Evolutionary conservation across 2,888 invertebrate species (phyloP).

Genomic region (Latrodectus elegans): DNA sequence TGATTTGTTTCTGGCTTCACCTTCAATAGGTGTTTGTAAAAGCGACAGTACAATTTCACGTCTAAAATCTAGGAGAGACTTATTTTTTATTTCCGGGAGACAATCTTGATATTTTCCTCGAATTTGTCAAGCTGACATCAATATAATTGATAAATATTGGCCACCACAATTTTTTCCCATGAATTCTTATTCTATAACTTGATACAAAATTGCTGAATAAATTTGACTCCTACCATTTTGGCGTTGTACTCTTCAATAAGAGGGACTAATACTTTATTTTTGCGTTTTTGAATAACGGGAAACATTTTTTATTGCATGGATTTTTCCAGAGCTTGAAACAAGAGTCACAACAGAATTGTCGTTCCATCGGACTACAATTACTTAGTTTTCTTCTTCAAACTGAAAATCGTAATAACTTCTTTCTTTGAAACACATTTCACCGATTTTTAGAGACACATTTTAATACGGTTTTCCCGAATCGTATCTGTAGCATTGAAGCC

Average conservation of each 20-base stretch:
- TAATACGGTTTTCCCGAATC: background rate
- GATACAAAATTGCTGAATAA: background rate
- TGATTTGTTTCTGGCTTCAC: background rate
- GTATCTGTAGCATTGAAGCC: constrained; percentile 8
- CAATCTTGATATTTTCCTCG: background rate
- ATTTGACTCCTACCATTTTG: background rate
- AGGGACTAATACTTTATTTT: background rate
- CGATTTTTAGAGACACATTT: background rate
- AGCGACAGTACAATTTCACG: background rate
- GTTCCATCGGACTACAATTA: background rate
- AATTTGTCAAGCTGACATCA: no score
- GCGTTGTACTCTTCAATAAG: constrained; percentile 3
- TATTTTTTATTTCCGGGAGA: background rate
- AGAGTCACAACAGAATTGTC: no score
- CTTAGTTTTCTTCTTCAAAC: no score
- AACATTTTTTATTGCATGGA: background rate
- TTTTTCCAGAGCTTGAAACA: constrained; percentile 5
- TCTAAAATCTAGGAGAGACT: background rate
- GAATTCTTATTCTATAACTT: background rate
- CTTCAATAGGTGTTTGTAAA: background rate
- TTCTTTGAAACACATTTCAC: no score
- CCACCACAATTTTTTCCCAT: background rate
- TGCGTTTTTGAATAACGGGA: constrained; percentile 6
- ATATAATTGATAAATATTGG: background rate
- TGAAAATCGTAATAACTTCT: constrained; percentile 7